Base-by-base conservation (phyloP, 2,113 vertebrate genomes). In the Ploceus nigricollis region DNA sequence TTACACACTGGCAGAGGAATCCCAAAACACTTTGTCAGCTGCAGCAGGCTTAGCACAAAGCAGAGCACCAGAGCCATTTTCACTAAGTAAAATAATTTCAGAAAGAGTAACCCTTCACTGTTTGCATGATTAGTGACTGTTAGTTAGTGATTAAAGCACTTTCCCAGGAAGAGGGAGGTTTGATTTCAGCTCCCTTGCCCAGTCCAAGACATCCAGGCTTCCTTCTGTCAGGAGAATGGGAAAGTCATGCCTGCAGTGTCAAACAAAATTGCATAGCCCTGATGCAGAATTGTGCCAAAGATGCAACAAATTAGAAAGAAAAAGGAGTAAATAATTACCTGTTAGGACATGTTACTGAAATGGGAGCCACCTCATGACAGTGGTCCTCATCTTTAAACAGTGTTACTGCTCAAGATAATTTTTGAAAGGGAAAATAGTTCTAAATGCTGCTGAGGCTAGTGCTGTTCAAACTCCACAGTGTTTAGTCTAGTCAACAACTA, bases 21-120 rank as follows among this genome's bases (percentile, higher is more conserved):
- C 84, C 66, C 61, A 68, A 68, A 80, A 58, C 48, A 42, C 56
- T 93, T 92, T 85, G 92, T 88, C 94, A 92, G 39, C 50, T 83
- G 58, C 64, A 66, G 22, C 3, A 24, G 37, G 22, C n/a, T 75
- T 72, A 79, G 84, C 70, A 82, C 45, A 76, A 93, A 94, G 27
- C 92, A 94, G 77, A 91, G 53, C 24, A 30, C 58, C 77, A 81
- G 71, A 87, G 25, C 30, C 33, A 40, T 53, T 91, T 84, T 31
- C 60, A 56, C 65, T 64, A 68, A 90, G 82, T 54, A 90, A 82
- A 95, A 71, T 83, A 75, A 82, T 87, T 93, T 42, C 10, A 56
- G 71, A 82, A 70, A 23, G 21, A 61, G 50, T 57, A 83, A 80
- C 50, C 60, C 37, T 80, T 94, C n/a, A 56, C 35, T 42, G 25